These are phyloP conservation scores for Formica exsecta DNA, from an alignment of 1,140 invertebrate species.

Conservation along the genomic window DNA sequence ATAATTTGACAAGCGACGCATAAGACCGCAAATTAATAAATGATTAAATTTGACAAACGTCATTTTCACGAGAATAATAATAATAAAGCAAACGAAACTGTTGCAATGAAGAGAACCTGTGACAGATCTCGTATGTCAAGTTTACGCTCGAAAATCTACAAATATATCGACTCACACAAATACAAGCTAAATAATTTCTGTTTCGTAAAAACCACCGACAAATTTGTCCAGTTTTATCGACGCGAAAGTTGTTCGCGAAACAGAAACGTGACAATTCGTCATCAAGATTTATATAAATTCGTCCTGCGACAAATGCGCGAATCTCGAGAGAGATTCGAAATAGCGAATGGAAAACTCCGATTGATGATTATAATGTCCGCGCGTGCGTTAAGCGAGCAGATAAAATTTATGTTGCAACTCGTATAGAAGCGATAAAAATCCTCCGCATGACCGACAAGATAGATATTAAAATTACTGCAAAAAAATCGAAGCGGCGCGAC, in stretches of 20 bases:
- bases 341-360: constrained; percentile 5
- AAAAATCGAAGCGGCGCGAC: constrained; percentile 14
- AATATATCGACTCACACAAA: not conserved
- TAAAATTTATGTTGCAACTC: not conserved
- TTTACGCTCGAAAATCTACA: constrained; percentile 23
- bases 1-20: not conserved
- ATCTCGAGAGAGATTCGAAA: not conserved
- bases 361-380: constrained; percentile 22
- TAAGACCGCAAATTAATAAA: constrained; percentile 2
- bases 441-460: not conserved
- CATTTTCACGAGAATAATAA: not conserved
- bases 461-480: constrained; percentile 23
- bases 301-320: constrained; percentile 1
- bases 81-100: constrained; percentile 10
- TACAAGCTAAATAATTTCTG: constrained; percentile 40
- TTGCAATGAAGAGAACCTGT: not conserved
- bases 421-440: not conserved
- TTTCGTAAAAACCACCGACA: constrained; percentile 38
- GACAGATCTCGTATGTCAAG: constrained; percentile 22
- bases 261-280: constrained; percentile 52
- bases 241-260: constrained; percentile 42
- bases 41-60: not conserved
- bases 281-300: constrained; percentile 51
- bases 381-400: constrained; percentile 4
- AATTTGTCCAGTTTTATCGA: constrained; percentile 36